Base-by-base conservation (phyloP, 2,113 vertebrate genomes). In the Mus pahari region DNA sequence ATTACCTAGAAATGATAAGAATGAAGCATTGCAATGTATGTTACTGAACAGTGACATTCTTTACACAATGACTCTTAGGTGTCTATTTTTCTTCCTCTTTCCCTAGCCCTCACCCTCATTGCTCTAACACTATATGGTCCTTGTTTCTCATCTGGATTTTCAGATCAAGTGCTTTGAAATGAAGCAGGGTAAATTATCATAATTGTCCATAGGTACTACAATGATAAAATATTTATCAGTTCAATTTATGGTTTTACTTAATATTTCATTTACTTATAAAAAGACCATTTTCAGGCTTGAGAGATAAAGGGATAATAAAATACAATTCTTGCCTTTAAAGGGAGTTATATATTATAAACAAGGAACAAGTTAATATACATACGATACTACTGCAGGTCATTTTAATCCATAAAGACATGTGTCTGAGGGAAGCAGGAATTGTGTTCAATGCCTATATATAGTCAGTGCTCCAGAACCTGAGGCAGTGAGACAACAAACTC, bases 281-380 rank as follows among this genome's bases (percentile, higher is more conserved):
- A 87, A 70, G 45, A 81, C 33, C 71, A 42, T 4, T 89, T 5
- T 68, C 66, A 87, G 12, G 66, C 9, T 90, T 93, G 70, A 82
- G 48, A 95, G 48, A 42, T 83, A n/a, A 68, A 89, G 86, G 71
- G 19, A 94, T 70, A 50, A 75, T n/a, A 17, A 94, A 79, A 12
- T 4, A 62, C 9, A 96, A 84, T 84, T 95, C 20, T 71, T 96
- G 33, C 7, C 6, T 53, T 71, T 64, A 91, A 90, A 94, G 8
- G 31, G 26, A 70, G 39, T 58, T 83, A 73, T 0, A 60, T 22
- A 45, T n/a, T 88, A 62, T 66, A 66, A 95, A 90, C 84, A 82
- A 10, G 53, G 55, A 75, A 60, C 50, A 13, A 7, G 62, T 33
- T 89, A 88, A 68, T 84, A 77, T 31, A 74, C 50, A 87, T 73